A percentile compares a stretch with the other conserved stretches of the same genome.
These are phyloP conservation scores for Tupiocoris notatus DNA, from an alignment of 2,888 invertebrate genomes.

Conservation along the genomic window DNA sequence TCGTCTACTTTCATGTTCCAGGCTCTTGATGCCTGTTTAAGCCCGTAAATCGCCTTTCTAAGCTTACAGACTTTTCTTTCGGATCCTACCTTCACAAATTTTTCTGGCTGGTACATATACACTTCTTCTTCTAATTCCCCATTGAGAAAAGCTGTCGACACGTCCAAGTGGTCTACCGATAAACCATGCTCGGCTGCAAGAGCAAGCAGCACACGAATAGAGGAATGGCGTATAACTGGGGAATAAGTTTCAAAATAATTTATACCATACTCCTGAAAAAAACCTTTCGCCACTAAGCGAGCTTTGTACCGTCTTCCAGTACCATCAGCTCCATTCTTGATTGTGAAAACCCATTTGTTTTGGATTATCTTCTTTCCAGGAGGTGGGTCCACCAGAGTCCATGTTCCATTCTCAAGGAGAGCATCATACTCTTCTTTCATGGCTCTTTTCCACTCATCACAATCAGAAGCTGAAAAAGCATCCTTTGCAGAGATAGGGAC, in stretches of 20 bases:
- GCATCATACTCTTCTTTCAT: constrained; percentile 50
- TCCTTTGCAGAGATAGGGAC: background rate
- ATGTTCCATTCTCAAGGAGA: constrained; percentile 38
- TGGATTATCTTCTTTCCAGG: constrained; percentile 5
- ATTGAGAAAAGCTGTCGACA: constrained; percentile 52
- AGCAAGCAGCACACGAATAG: constrained; percentile 41
- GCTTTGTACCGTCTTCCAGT: background rate
- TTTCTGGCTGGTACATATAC: constrained; percentile 52
- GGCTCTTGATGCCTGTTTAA: constrained; percentile 53
- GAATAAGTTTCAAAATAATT: constrained; percentile 20
- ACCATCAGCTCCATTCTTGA: constrained; percentile 49
- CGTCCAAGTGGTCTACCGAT: constrained; percentile 50
- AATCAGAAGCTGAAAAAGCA: constrained; percentile 4
- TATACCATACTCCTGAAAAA: background rate
- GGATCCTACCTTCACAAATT: constrained; percentile 49
- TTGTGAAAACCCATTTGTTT: constrained; percentile 43
- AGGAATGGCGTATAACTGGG: constrained; percentile 1
- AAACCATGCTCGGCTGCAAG: constrained; percentile 49
- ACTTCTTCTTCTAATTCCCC: constrained; percentile 51
- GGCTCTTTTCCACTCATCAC: constrained; percentile 47
- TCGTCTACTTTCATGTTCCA: constrained; percentile 52
- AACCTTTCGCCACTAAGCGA: constrained; percentile 8
- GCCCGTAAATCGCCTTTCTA: constrained; percentile 52
- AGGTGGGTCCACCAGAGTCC: constrained; percentile 32
- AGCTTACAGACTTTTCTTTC: constrained; percentile 51